Evolutionary conservation across 2,797 vertebrate species (phyloP).

Genomic region (Discoglossus pictus): DNA sequence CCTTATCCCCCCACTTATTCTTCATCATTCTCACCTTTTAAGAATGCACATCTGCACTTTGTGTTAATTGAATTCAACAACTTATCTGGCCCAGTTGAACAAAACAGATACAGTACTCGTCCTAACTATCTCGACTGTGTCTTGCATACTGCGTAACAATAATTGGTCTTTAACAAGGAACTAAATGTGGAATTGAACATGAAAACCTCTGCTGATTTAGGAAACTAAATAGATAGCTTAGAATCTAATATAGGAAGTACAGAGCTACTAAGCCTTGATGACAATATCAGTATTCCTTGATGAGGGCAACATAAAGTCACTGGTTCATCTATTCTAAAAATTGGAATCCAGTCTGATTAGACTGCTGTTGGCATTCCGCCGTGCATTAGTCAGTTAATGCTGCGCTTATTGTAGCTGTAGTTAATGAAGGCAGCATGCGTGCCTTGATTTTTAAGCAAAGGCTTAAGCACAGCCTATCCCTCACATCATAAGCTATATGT

Average conservation of each 20-base stretch:
- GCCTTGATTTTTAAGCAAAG: slow-evolving; percentile 57
- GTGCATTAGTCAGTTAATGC: slow-evolving; percentile 59
- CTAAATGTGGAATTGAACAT: slow-evolving; percentile 54
- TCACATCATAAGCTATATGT: slow-evolving; percentile 40
- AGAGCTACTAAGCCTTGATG: slow-evolving; percentile 62
- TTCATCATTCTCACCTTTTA: slow-evolving; percentile 39
- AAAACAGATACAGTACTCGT: slow-evolving; percentile 39
- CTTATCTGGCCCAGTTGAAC: slow-evolving; percentile 38
- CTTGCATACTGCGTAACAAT: slow-evolving; percentile 48
- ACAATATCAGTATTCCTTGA: slow-evolving; percentile 64
- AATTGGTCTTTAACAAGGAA: slow-evolving; percentile 61
- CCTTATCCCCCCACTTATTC: slow-evolving; percentile 19
- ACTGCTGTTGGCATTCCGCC: slow-evolving; percentile 61
- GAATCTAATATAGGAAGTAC: slow-evolving; percentile 56
- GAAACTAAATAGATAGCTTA: slow-evolving; percentile 53
- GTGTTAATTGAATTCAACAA: slow-evolving; percentile 47
- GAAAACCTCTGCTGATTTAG: slow-evolving; percentile 55
- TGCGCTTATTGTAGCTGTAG: slow-evolving; percentile 56
- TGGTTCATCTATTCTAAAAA: slow-evolving; percentile 63
- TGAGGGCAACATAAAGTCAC: slow-evolving; percentile 60
- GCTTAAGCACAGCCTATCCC: slow-evolving; percentile 54
- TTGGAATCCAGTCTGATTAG: slow-evolving; percentile 63
- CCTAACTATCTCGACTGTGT: slow-evolving; percentile 46
- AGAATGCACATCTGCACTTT: slow-evolving; percentile 36
- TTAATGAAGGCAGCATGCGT: slow-evolving; percentile 61